These are phyloP conservation scores for Schizothorax lantsangensis DNA, from an alignment of 2,797 vertebrate species.

Conservation along the genomic window DNA sequence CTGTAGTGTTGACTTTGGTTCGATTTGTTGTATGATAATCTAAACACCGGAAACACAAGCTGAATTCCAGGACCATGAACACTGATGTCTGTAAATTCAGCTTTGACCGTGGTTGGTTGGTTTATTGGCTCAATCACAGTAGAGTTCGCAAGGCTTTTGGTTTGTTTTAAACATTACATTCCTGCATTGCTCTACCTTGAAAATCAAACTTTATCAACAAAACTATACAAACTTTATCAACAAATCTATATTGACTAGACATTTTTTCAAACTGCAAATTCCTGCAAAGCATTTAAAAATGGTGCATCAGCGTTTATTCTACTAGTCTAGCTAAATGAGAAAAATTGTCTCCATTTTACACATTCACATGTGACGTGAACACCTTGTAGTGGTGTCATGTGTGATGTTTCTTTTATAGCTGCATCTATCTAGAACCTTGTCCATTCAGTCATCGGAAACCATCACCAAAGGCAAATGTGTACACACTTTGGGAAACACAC, in stretches of 20 bases:
- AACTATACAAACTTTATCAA: neutral
- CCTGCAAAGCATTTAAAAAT: neutral
- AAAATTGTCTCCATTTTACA: neutral
- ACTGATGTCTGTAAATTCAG: neutral
- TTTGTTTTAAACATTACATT: neutral
- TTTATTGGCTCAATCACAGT: neutral
- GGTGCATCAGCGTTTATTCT: too few species aligned
- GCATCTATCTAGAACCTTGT: neutral
- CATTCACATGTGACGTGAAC: neutral
- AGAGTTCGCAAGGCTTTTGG: neutral
- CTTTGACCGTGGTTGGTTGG: neutral
- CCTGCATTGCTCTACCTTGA: neutral
- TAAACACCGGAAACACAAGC: constrained; percentile 14
- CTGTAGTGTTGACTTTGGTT: constrained; percentile 2
- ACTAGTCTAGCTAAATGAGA: neutral
- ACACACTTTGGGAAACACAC: neutral
- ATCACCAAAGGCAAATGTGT: constrained; percentile 2
- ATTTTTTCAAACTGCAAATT: neutral
- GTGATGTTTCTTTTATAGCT: neutral
- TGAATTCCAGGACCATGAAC: neutral
- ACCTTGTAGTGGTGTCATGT: neutral
- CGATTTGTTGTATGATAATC: constrained; percentile 5
- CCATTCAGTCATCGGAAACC: constrained; percentile 18
- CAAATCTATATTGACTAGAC: neutral
- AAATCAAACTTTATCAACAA: neutral